Conservation (phyloP, 2,797 vertebrate genomes). For the Rhodeus uyekii region DNA sequence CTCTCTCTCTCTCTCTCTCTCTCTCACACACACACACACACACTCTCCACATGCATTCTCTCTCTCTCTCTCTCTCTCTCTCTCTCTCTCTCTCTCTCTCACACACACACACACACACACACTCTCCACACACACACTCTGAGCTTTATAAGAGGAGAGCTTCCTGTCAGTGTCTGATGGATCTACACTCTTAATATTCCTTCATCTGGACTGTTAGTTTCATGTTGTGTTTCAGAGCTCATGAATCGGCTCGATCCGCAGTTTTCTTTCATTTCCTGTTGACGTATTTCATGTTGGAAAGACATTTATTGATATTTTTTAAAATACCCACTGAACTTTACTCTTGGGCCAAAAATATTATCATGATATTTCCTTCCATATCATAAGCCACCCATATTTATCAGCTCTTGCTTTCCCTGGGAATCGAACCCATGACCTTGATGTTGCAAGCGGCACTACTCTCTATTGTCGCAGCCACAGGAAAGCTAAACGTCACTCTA, state of each 20-base stretch:
- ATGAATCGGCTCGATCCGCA: background rate
- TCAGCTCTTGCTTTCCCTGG: no score
- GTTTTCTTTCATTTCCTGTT: background rate
- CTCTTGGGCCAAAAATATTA: background rate
- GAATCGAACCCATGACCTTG: no score
- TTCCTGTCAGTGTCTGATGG: slow-evolving; percentile 18
- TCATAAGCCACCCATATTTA: background rate
- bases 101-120: slow-evolving; percentile 45
- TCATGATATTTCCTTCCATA: background rate
- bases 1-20: slow-evolving; percentile 22
- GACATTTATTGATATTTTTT: background rate
- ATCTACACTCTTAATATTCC: slow-evolving; percentile 23
- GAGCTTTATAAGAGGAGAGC: slow-evolving; percentile 41
- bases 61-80: slow-evolving; percentile 12
- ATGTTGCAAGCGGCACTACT: no score
- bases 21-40: slow-evolving; percentile 38
- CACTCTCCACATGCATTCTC: slow-evolving; percentile 43
- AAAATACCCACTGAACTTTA: background rate
- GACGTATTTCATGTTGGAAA: background rate
- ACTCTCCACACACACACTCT: slow-evolving; percentile 27
- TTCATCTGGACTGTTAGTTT: background rate
- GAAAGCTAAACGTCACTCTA: no score
- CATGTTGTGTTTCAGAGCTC: slow-evolving; percentile 8
- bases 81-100: slow-evolving; percentile 10
- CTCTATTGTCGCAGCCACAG: no score